Percentiles rank a stretch among this genome's conserved stretches.
phyloP scores from a whole-genome alignment of 2,888 invertebrate genomes.

The Bellardia pandia region DNA sequence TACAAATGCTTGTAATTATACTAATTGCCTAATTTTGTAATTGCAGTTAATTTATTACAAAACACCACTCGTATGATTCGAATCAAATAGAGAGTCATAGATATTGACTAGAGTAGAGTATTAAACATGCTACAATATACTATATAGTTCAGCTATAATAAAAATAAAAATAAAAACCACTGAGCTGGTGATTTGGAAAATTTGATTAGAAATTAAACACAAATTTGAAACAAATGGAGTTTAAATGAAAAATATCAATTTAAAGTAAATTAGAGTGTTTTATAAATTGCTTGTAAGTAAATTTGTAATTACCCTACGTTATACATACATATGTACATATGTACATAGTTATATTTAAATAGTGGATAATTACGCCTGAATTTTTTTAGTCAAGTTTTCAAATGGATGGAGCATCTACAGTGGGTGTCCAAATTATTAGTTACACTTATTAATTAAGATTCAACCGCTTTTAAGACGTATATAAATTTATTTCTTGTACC shows the following conservation, averaged over 20 bases:
- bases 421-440: too few species aligned
- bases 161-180: constrained; percentile 22
- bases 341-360: too few species aligned
- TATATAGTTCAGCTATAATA: neutral
- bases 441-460: too few species aligned
- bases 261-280: neutral
- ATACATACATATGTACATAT: too few species aligned
- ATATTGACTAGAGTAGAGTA: neutral
- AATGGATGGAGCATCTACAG: too few species aligned
- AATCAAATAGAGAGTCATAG: constrained; percentile 18
- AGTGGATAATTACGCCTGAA: too few species aligned
- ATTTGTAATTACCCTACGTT: too few species aligned
- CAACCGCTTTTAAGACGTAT: too few species aligned
- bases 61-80: constrained; percentile 51
- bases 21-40: constrained; percentile 73
- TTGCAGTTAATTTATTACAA: constrained; percentile 69
- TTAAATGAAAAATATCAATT: constrained; percentile 44
- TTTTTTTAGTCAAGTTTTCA: too few species aligned
- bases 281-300: too few species aligned
- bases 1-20: constrained; percentile 67
- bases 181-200: constrained; percentile 7
- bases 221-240: constrained; percentile 47
- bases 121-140: neutral
- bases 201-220: constrained; percentile 49
- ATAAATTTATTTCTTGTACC: too few species aligned